A percentile compares a stretch with the other conserved stretches of the same genome.
Evolutionary conservation across 2,113 vertebrate genomes (phyloP).

Genomic region (Alaudala cheleensis): DNA sequence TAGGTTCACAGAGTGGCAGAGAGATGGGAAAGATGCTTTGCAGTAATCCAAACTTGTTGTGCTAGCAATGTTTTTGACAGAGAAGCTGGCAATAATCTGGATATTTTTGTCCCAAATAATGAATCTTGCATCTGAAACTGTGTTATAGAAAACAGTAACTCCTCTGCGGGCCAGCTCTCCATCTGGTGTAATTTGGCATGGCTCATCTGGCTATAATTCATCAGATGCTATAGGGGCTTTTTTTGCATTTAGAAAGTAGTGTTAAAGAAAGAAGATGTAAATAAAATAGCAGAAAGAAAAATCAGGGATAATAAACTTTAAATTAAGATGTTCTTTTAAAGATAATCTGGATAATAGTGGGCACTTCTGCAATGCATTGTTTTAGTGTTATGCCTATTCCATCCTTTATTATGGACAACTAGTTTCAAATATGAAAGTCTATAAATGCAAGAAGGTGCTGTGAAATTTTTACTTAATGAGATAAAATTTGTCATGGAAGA

Average conservation of each 20-base stretch:
- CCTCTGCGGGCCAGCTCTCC: constrained; percentile 44
- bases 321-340: neutral
- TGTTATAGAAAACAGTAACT: constrained; percentile 43
- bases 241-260: neutral
- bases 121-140: constrained; percentile 51
- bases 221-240: neutral
- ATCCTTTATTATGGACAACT: neutral
- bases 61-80: constrained; percentile 36
- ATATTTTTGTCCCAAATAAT: constrained; percentile 56
- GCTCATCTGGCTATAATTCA: constrained; percentile 25
- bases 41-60: constrained; percentile 24
- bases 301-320: neutral
- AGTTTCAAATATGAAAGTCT: neutral
- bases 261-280: neutral
- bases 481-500: neutral
- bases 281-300: neutral
- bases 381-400: neutral
- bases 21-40: neutral
- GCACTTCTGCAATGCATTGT: neutral
- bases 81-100: constrained; percentile 41
- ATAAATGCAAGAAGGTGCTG: neutral
- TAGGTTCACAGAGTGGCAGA: constrained; percentile 10
- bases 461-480: neutral
- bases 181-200: constrained; percentile 54
- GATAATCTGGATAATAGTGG: neutral